Evolutionary conservation across 2,113 vertebrate genomes (phyloP), one percentile per base, ranked within the genome.

Genomic region (Willisornis vidua): DNA sequence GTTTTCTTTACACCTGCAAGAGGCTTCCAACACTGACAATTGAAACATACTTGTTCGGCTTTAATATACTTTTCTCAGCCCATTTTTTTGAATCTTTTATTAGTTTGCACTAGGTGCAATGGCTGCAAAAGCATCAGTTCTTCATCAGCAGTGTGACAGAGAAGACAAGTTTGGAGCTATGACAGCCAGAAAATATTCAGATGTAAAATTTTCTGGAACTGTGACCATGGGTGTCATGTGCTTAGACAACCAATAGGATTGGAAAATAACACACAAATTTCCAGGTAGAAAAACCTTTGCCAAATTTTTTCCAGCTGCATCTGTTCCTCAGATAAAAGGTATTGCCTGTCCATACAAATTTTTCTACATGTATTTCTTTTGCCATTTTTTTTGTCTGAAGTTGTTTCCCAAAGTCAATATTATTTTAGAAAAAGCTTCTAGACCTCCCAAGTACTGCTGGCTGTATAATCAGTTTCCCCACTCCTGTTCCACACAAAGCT

Each of bases 231-330:
- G 29, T 57, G 37, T 74, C 20, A 41, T 58, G 46, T 4, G 6
- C 22, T 80, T 2, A 2, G 33, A n/a, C 58, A 73, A 4, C 3
- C 0, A 0, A 23, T 45, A 57, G 43, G 12, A 4, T 8, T 85
- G 29, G 49, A 58, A 93, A 75, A 63, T 25, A 75, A 46, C 9
- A 57, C 28, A 75, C 20, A 52, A 75, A 80, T 85, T 52, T 80
- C 43, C 51, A 85, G 18, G 10, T 33, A 79, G 48, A 51, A 79
- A 29, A 85, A 9, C 3, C 9, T 84, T 79, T 41, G 13, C 17
- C 20, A 57, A 4, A 2, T 57, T 62, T 61, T 61, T 79, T 68
- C 16, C 55, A 67, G 31, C 33, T 79, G 26, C 54, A 54, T 23
- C 17, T 37, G 29, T 68, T 62, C 14, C 74, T 75, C 24, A 35